Base-by-base conservation (phyloP, 2,113 vertebrate genomes). In the Malurus elegans region DNA sequence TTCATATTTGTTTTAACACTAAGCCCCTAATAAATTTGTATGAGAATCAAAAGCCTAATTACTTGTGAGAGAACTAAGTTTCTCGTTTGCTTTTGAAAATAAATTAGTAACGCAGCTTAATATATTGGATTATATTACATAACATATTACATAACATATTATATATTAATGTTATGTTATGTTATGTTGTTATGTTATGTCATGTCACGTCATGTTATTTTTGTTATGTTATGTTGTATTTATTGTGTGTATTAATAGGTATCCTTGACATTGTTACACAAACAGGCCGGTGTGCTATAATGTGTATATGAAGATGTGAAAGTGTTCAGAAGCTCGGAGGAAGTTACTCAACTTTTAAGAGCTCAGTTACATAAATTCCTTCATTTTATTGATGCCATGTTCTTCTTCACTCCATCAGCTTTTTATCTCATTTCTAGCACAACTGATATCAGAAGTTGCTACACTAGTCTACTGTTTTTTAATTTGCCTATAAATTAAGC, bases 401-500 rank as follows among this genome's bases (percentile, higher is more conserved):
- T 62, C 79, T 79, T 58, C 9, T 76, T 86, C 53, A 32, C 13
- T 50, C 53, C 67, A 60, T 87, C 76, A 85, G 31, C 23, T 73
- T 92, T 85, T 81, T 62, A 76, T 92, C 73, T 81, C 18, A 26
- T 70, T 89, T 32, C 26, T 72, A 91, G 38, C n/a, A 86, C 28
- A 93, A 83, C 38, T 53, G n/a, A 47, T 95, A 92, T 69, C 38
- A 82, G 58, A 95, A 95, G 51, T 79, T 80, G 90, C 47, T 72
- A 38, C 21, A 66, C 14, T 71, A 93, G 67, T 62, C 60, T 78
- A 74, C 36, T 76, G 34, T 7, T 84, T 91, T 94, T 79, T 83
- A 88, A 95, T 95, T 88, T 90, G 71, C 24, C 64, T 90, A 80
- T 88, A 93, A 88, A 90, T 96, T 93, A 90, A 73, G 31, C 79